phyloP scores from a whole-genome alignment of 2,113 vertebrate species.

The Indicator maculatus region DNA sequence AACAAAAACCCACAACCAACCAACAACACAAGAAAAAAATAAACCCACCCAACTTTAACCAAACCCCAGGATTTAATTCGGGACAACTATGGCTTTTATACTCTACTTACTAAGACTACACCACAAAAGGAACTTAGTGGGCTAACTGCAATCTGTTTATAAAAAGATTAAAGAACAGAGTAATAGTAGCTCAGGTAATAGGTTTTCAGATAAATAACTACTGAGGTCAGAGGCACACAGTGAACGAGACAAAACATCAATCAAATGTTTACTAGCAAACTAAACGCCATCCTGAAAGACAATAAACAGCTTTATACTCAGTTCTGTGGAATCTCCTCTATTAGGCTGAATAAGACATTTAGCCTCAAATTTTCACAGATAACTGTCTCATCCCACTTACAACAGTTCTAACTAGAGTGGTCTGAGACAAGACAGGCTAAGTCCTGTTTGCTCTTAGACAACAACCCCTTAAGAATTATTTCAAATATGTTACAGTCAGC shows the following conservation, averaged over 20 bases:
- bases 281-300: neutral
- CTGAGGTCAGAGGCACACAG: neutral
- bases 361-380: neutral
- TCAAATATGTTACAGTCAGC: neutral
- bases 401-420: too few species aligned
- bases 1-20: too few species aligned
- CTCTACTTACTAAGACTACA: neutral
- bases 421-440: too few species aligned
- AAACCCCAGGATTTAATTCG: neutral
- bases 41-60: neutral
- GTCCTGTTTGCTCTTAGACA: too few species aligned
- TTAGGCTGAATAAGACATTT: neutral
- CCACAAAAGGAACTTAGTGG: neutral
- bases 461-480: neutral
- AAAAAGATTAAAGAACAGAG: neutral
- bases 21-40: neutral
- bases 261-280: neutral
- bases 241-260: neutral
- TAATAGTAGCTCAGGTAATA: neutral
- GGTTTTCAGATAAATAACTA: neutral
- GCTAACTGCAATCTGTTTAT: neutral
- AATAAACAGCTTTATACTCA: neutral
- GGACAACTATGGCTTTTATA: neutral
- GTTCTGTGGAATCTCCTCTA: neutral
- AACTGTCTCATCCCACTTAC: neutral